Base-by-base conservation (phyloP, 2,888 invertebrate genomes). In the Leptinotarsa peninsularis region DNA sequence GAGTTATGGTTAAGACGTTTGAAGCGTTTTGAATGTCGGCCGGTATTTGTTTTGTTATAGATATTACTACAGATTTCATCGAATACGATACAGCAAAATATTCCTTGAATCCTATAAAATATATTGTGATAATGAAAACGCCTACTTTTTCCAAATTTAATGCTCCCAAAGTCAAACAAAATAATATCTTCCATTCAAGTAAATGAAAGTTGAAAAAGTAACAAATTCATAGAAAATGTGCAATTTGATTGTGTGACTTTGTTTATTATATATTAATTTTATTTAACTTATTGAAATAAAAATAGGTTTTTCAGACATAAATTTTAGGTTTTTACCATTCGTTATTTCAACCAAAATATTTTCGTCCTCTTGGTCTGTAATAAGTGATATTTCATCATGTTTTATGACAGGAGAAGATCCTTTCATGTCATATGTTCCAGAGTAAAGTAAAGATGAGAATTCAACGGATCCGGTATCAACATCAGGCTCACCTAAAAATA, bases 381-480 rank as follows among this genome's bases (percentile, higher is more conserved):
- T 58, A 4, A 75, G 54, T 21, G 14, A 50, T 43, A 75, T 75
- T 0, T 17, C 17, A 43, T 75, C 74, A 13, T 49, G 14, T 23
- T n/a, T 49, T 14, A 71, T n/a, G 1, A 27, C 33, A 15, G 18
- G 33, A 3, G 17, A 7, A 13, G 66, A n/a, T 4, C 54, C 54
- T 4, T 13, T 60, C 5, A 54, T 15, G 4, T 71, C 71, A 21
- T 75, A 75, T 43, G 21, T 75, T 52, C 74, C 74, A 27, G 33
- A 60, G 67, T 60, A 71, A 3, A 75, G 58, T 1, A 54, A 2
- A 4, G 23, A 58, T 15, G 49, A 21, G 50, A 75, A 75, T 52
- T 56, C 5, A 4, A 71, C 15, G 1, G 54, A 54, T 18, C 66
- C 56, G 4, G 58, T 23, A 33, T 63, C 43, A n/a, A 33, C 43